phyloP scores from a whole-genome alignment of 2,113 vertebrate genomes.

The Amia ocellicauda region DNA sequence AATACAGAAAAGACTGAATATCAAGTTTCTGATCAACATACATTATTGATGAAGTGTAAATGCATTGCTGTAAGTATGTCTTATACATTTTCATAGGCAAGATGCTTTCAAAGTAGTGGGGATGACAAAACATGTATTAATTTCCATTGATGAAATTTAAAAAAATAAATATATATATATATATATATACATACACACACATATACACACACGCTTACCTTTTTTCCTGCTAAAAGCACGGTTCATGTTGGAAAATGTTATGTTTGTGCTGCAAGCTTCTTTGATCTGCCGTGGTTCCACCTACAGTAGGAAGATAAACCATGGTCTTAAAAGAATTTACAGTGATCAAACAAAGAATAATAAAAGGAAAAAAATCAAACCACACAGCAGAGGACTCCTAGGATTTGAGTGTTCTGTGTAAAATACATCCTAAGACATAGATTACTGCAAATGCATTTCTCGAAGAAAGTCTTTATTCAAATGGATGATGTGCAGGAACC shows the following conservation, averaged over 20 bases:
- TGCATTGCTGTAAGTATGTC: not conserved
- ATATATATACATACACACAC: no score
- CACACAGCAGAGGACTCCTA: constrained; percentile 18
- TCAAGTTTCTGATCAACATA: not conserved
- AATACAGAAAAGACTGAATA: not conserved
- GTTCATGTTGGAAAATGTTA: constrained; percentile 77
- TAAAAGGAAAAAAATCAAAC: constrained; percentile 2
- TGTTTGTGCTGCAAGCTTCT: constrained; percentile 36
- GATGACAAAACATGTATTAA: not conserved
- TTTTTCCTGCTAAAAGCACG: constrained; percentile 90
- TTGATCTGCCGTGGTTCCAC: constrained; percentile 51
- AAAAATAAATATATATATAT: constrained; percentile 20
- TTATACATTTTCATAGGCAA: no score
- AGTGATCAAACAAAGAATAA: constrained; percentile 3
- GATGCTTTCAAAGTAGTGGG: not conserved
- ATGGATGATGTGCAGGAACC: no score
- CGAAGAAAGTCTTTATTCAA: no score
- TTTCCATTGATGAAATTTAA: constrained; percentile 10
- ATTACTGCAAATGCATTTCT: no score
- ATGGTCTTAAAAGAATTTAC: constrained; percentile 27
- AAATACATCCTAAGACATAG: constrained; percentile 15
- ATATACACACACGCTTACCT: constrained; percentile 66
- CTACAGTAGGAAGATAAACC: constrained; percentile 37
- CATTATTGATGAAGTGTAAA: not conserved
- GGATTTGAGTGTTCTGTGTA: constrained; percentile 15